Evolutionary conservation across 1,140 invertebrate genomes (phyloP), one percentile per base, ranked within the genome.

Genomic region (Pemphigus obesinymphae): DNA sequence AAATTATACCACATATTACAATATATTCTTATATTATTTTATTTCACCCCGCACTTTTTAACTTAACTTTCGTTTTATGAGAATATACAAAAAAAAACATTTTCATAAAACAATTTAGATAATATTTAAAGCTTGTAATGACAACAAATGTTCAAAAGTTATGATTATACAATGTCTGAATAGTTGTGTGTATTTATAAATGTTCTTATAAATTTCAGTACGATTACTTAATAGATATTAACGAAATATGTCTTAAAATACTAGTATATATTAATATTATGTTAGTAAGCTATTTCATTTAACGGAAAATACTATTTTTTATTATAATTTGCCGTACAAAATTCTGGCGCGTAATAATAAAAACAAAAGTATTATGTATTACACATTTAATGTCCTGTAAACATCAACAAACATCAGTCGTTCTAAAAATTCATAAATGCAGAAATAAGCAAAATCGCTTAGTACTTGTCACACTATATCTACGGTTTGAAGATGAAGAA

Each of bases 271-370:
- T 37, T 34, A 7, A 4, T 70, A 11, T 37, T 20, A 7, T 45
- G 6, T 73, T 0, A 48, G 17, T 31, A 26, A 53, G n/a, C 11
- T 75, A n/a, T n/a, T 53, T 75, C n/a, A 53, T 75, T 31, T 75
- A 31, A 75, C 72, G 48, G 29, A 53, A 75, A 75, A 75, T 53
- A 23, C 20, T 34, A 75, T 75, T 75, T 75, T 75, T 75, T 75
- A 75, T 31, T 55, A 11, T 23, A 75, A 75, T 75, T 37, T 31
- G 31, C 72, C 72, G 72, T 75, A 34, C 20, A 53, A 4, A 75
- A 37, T 53, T 53, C 43, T 75, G 72, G 72, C 72, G 31, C 50
- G 11, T 3, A 11, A 31, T 3, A 53, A 11, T n/a, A 75, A 20
- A 75, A 53, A 75, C 29, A 53, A 53, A 75, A 75, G 37, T 45